A percentile compares a stretch with the other conserved stretches of the same genome.
Conservation (phyloP, 2,888 invertebrate genomes). For the Chaetoderma sp. region DNA sequence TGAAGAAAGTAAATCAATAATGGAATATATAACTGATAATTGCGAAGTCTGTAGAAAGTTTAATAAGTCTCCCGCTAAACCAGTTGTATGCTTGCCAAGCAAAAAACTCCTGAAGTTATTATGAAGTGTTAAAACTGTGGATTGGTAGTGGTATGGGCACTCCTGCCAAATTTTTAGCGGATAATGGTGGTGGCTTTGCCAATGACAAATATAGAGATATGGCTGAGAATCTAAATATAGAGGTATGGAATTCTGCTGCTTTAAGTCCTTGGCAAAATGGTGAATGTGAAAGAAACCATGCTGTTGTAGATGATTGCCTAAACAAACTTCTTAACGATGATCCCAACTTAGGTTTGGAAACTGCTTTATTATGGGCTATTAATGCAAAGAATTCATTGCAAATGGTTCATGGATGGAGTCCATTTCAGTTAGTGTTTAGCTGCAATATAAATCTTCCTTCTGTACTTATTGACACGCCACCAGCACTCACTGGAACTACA, state of each 20-base stretch:
- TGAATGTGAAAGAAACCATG: slow-evolving; percentile 9
- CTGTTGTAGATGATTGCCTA: slow-evolving; percentile 12
- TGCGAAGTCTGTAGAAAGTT: slow-evolving; percentile 2
- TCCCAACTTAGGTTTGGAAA: neutral
- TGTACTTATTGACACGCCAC: slow-evolving; percentile 13
- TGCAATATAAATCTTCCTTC: slow-evolving; percentile 19
- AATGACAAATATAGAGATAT: slow-evolving; percentile 30
- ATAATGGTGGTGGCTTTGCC: slow-evolving; percentile 33
- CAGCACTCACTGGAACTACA: slow-evolving; percentile 14
- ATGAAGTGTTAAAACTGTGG: slow-evolving; percentile 25
- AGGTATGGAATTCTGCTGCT: slow-evolving; percentile 2
- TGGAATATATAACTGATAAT: neutral
- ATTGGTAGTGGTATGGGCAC: slow-evolving; percentile 25
- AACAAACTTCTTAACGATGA: neutral
- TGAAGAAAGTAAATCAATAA: neutral
- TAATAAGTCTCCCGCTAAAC: slow-evolving; percentile 1
- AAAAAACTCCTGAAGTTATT: slow-evolving; percentile 20
- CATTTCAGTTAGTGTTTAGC: slow-evolving; percentile 21
- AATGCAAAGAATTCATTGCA: slow-evolving; percentile 11
- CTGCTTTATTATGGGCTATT: slow-evolving; percentile 9
- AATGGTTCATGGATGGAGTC: slow-evolving; percentile 17
- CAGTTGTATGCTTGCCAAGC: slow-evolving; percentile 9
- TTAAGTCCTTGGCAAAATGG: slow-evolving; percentile 12
- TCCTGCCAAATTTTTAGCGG: slow-evolving; percentile 17
- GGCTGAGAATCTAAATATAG: slow-evolving; percentile 25